phyloP scores from a whole-genome alignment of 2,888 invertebrate species.

The Noctua janthe region DNA sequence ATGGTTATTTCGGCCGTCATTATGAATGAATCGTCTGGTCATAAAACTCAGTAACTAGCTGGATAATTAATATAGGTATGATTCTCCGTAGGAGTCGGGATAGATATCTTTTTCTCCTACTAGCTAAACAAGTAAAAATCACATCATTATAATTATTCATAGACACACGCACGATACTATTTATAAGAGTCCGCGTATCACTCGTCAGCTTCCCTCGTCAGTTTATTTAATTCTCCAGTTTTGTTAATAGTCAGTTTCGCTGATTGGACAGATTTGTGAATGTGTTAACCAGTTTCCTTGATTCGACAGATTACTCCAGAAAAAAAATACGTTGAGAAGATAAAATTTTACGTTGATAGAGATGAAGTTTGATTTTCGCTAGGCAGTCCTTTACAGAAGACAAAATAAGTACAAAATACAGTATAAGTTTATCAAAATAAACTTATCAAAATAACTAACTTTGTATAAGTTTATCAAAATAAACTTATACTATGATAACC shows the following conservation, averaged over 20 bases:
- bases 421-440: no score
- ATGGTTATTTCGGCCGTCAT: background rate
- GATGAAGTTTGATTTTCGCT: no score
- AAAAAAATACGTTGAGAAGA: no score
- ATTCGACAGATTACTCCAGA: no score
- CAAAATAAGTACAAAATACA: no score
- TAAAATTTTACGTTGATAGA: no score
- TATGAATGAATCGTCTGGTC: constrained; percentile 1
- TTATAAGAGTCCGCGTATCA: background rate
- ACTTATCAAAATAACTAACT: no score
- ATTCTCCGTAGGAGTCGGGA: background rate
- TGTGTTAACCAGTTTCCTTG: no score
- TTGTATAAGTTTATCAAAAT: no score
- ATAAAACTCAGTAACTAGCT: background rate
- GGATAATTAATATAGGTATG: background rate
- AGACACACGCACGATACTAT: background rate
- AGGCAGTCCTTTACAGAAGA: no score
- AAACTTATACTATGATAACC: no score
- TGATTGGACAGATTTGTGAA: background rate
- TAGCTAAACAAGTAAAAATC: background rate
- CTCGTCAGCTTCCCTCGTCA: no score
- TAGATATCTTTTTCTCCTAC: background rate
- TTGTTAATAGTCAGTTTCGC: background rate
- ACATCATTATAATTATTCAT: background rate
- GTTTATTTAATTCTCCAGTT: background rate